Evolutionary conservation across 2,113 vertebrate genomes (phyloP), one percentile per base, ranked within the genome.

Genomic region (Noctilio leporinus): DNA sequence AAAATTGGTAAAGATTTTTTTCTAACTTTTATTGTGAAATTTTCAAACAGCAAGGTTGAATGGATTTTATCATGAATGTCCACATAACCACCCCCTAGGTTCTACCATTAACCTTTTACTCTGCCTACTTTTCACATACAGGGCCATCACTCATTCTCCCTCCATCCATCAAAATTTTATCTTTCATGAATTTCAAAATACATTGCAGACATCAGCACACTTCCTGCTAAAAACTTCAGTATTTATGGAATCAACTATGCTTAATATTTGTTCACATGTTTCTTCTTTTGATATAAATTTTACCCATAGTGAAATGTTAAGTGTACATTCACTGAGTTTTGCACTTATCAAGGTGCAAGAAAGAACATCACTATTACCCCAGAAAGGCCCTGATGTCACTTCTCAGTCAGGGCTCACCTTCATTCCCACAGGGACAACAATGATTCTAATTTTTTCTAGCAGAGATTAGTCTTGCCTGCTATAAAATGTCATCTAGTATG

Each of bases 401-500:
- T 16, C 45, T 57, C 19, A 0, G 10, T 10, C 26, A 14, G 14
- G 17, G 38, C 2, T 10, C 14, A 16, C 16, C 35, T 47, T 11
- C 24, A 5, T 6, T 22, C 12, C 16, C 7, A 10, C 19, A 45
- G 17, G 4, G 6, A 2, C 12, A 4, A 12, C 7, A 3, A 0
- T 5, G 22, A 4, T 59, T 24, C 53, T 49, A 7, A 8, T 0
- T 45, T 62, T 47, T 40, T 55, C 47, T 57, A 7, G 7, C 40
- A 59, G 4, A 0, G 38, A 24, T 5, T 49, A 51, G 15, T 24
- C 65, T 72, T 35, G 35, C n/a, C 24, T 33, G 2, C 19, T 43
- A 0, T 7, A 45, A 28, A 16, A 51, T 9, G 10, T 59, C 4
- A 16, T 1, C 0, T 17, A 20, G 0, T 35, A 1, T 1, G 11